Base-by-base conservation (phyloP, 2,113 vertebrate genomes). In the Misgurnus mizolepis region DNA sequence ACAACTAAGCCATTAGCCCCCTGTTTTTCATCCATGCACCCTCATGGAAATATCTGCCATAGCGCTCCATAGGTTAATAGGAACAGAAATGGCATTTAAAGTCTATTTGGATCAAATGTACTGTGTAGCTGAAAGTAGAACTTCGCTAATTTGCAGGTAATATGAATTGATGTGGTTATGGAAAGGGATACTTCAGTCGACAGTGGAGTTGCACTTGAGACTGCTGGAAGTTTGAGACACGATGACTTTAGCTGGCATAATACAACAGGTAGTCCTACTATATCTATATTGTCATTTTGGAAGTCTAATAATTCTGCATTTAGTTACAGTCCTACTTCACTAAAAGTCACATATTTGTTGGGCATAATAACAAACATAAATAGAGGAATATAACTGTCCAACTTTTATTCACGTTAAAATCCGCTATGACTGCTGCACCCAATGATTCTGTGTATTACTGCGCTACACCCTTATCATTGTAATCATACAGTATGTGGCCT, bases 41-140 rank as follows among this genome's bases (percentile, higher is more conserved):
- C 95, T 95, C 92, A 91, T 94, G 93, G 96, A 98, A 98, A 97
- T 96, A 96, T 97, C 96, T 96, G 96, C 94, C 96, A 93, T 92
- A 93, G 94, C 93, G 95, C 97, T 97, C 96, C 94, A 93, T 96
- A 97, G 97, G 97, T 99, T 99, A 99, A 98, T 99, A 98, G 96
- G 97, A 98, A 99, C 97, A 98, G 96, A 99, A 98, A 98, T 99
- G 97, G 98, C 97, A 98, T 99, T 98, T 99, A 98, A 97, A 98
- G 94, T 97, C 97, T 98, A 98, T 99, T 99, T 99, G 96, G 95
- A 98, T 99, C 96, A 99, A 97, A 96, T 93, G 94, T 95, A 95
- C 95, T 97, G 92, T 89, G 91, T 94, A 95, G 95, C 95, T 94
- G 94, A 95, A 97, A 98, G 96, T 97, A 96, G 95, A 97, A 95